Evolutionary conservation across 2,797 vertebrate genomes (phyloP).

Genomic region (Rhinella marina): DNA sequence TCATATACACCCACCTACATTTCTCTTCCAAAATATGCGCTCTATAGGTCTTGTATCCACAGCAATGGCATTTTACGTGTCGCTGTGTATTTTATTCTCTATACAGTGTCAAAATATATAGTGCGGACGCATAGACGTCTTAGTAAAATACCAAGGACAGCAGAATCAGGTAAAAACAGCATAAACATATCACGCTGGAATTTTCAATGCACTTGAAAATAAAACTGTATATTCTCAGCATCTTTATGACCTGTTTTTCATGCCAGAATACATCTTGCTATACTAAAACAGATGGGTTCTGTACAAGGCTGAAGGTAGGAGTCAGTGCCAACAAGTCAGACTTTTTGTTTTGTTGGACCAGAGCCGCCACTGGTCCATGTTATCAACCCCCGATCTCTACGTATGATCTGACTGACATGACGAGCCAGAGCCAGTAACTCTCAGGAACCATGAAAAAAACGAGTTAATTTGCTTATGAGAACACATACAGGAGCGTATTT

Average conservation of each 20-base stretch:
- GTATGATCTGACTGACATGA: background rate
- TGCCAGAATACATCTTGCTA: background rate
- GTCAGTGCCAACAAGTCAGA: background rate
- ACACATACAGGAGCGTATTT: too few species aligned
- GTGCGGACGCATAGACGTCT: background rate
- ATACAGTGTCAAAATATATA: background rate
- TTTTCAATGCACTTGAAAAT: background rate
- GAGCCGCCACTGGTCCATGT: background rate
- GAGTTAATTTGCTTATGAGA: too few species aligned
- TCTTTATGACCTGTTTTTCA: background rate
- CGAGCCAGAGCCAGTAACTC: background rate
- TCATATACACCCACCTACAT: conserved; percentile 36
- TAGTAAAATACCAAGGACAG: background rate
- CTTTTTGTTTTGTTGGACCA: background rate
- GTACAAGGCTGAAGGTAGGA: background rate
- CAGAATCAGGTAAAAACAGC: background rate
- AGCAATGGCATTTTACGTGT: background rate
- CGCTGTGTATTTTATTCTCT: background rate
- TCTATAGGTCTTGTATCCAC: conserved; percentile 34
- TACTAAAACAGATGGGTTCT: background rate
- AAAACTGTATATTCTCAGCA: too few species aligned
- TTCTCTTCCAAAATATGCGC: conserved; percentile 25
- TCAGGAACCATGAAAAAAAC: background rate
- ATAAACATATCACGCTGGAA: background rate
- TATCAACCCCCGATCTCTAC: background rate